Base-by-base conservation (phyloP, 2,888 invertebrate genomes). In the Chromoteleia sp. region DNA sequence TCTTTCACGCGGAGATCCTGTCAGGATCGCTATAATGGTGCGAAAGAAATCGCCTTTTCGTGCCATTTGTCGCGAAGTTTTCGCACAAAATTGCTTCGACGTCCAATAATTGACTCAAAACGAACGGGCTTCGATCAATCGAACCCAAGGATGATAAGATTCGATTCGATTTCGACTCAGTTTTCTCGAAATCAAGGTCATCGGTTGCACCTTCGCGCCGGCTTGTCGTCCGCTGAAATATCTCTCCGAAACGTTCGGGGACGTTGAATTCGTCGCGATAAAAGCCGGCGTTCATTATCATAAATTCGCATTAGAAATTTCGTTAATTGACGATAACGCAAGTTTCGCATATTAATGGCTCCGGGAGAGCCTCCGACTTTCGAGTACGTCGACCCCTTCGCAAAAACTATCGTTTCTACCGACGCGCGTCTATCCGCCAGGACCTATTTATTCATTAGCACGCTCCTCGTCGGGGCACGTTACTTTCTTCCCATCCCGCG, bases 351-450 rank as follows among this genome's bases (percentile, higher is more conserved):
- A 84, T 85, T 84, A 84, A 88, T 86, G 85, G 84, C 83, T 77
- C 87, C 15, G 88, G 86, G 88, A 90, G 89, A 90, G 88, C 89
- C 87, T 50, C 87, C 84, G 79, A 91, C 90, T 91, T 90, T 90
- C 89, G 89, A 90, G 89, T 89, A 87, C 89, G 84, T 89, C 88
- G 89, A 89, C 88, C 90, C 84, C 82, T 82, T 74, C 61, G 74
- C 70, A 74, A 82, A 82, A 78, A 71, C 74, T 71, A 67, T 75
- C 70, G 75, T 75, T 82, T 75, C 82, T 78, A 82, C 58, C 41
- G 56, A 58, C 48, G 29, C 43, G 52, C 52, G 30, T 67, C 54
- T 58, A 59, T 68, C 76, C 33, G 70, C 19, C 48, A 67, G 61
- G 67, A 67, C 78, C 75, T 77, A 77, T 77, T 75, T 80, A 77